Base-by-base conservation (phyloP, 2,113 vertebrate species). In the Planiliza haematocheilus region DNA sequence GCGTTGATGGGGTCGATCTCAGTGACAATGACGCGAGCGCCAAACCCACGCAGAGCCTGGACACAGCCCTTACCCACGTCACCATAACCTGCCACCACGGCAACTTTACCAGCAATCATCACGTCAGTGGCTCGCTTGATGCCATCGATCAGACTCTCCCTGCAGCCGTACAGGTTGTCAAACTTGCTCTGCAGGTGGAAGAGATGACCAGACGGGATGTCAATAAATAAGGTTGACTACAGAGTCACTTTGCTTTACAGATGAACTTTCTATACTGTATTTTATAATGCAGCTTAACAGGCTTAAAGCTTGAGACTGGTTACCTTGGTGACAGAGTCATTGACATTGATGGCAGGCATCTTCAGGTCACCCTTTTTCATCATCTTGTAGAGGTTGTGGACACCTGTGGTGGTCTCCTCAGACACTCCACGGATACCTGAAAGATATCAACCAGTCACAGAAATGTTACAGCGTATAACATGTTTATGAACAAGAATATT, bases 361-460 rank as follows among this genome's bases (percentile, higher is more conserved):
- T 99, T 98, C 46, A 99, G 94, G 4, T 96, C 93, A 10, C 96
- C 96, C 0, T 78, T 97, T 60, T 95, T 94, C 83, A 96, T 73
- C 98, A 99, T 99, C 93, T 99, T 99, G 91, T 97, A 98, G 18
- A 99, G 93, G 83, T 99, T 98, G 91, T 99, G 97, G 77, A 99
- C 97, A 0, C 98, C 98, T 7, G 98, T 99, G 0, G 98, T 99
- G 0, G 98, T 99, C 86, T 99, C 98, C 81, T 99, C 98, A 0
- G 98, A 99, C 81, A 99, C 69, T 2, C 98, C 98, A 66, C 91
- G 93, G 83, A 99, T 98, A 67, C 95, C 98, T 99, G 86, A 7
- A 49, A 10, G 5, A 30, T 30, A 30, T 3, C 24, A 30, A 30
- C 24, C 24, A 30, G 24, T 30, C 24, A 30, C 24, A 30, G 24